phyloP scores from a whole-genome alignment of 2,113 vertebrate genomes.

The Nothobranchius furzeri region DNA sequence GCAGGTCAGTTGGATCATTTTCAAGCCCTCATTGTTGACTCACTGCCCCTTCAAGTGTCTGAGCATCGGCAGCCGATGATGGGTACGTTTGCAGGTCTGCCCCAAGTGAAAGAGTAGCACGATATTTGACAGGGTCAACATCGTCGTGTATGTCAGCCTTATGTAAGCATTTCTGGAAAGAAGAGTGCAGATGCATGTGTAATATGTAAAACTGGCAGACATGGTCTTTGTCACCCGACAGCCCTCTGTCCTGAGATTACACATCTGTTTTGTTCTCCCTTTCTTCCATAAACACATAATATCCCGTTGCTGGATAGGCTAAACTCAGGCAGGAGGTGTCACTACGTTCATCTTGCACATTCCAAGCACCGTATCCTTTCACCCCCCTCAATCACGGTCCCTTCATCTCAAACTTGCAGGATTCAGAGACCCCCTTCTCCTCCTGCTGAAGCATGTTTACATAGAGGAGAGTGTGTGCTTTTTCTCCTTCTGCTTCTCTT shows the following conservation, averaged over 20 bases:
- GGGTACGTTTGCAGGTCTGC: conserved; percentile 34
- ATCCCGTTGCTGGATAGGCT: conserved; percentile 26
- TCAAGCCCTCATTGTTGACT: conserved; percentile 55
- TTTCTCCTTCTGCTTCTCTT: conserved; percentile 65
- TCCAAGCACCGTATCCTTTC: conserved; percentile 28
- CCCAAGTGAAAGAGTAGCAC: conserved; percentile 16
- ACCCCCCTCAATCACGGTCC: conserved; percentile 15
- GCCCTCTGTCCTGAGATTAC: conserved; percentile 10
- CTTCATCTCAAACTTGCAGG: conserved; percentile 27
- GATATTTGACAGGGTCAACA: neutral
- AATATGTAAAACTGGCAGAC: conserved; percentile 4
- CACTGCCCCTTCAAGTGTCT: conserved; percentile 43
- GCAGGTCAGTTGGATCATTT: conserved; percentile 26
- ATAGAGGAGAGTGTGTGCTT: conserved; percentile 68
- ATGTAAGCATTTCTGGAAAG: conserved; percentile 19
- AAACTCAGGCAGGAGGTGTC: conserved; percentile 22
- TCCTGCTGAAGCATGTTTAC: conserved; percentile 74
- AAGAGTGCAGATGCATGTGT: conserved; percentile 4
- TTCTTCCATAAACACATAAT: conserved; percentile 43
- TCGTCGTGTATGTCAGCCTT: conserved; percentile 19
- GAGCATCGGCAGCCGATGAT: conserved; percentile 25
- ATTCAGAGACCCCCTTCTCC: conserved; percentile 61
- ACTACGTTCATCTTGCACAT: conserved; percentile 33
- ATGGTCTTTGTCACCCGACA: conserved; percentile 51
- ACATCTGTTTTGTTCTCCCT: conserved; percentile 24